phyloP scores from a whole-genome alignment of 2,113 vertebrate genomes.

The Okapia johnstoni region DNA sequence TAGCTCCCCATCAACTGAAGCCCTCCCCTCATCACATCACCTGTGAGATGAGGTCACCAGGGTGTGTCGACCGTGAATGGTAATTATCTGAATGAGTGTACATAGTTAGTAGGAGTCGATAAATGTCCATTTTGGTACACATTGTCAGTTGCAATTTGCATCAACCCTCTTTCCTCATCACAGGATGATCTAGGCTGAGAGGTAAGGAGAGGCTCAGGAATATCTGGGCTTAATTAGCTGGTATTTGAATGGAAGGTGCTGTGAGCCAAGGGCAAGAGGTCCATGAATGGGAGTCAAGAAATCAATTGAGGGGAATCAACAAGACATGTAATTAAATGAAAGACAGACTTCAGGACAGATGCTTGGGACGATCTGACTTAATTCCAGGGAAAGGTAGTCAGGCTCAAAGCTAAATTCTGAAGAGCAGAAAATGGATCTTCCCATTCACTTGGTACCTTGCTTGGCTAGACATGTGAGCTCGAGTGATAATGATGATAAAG shows the following conservation, averaged over 20 bases:
- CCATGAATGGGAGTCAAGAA: constrained; percentile 36
- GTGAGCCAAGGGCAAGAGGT: constrained; percentile 35
- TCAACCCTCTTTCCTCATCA: constrained; percentile 7
- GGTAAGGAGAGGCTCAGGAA: constrained; percentile 6
- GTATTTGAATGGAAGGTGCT: constrained; percentile 27
- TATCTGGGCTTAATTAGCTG: constrained; percentile 26
- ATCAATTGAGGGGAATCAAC: constrained; percentile 51
- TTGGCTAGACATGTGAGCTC: not conserved
- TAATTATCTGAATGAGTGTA: constrained; percentile 24
- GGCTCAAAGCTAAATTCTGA: not conserved
- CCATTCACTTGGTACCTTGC: not conserved
- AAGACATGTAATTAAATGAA: constrained; percentile 58
- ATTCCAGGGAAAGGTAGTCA: not conserved
- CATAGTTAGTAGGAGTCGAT: not conserved
- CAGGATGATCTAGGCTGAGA: not conserved
- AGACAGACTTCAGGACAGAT: constrained; percentile 33
- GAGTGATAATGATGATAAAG: not conserved
- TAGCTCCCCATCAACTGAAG: not conserved
- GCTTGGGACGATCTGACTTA: not conserved
- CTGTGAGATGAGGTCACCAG: not conserved
- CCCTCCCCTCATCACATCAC: not conserved
- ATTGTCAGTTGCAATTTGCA: constrained; percentile 41
- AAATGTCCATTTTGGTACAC: not conserved
- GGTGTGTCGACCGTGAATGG: not conserved
- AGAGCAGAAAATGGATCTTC: not conserved